Base-by-base conservation (phyloP, 2,888 invertebrate genomes). In the Allolobophora icterica region DNA sequence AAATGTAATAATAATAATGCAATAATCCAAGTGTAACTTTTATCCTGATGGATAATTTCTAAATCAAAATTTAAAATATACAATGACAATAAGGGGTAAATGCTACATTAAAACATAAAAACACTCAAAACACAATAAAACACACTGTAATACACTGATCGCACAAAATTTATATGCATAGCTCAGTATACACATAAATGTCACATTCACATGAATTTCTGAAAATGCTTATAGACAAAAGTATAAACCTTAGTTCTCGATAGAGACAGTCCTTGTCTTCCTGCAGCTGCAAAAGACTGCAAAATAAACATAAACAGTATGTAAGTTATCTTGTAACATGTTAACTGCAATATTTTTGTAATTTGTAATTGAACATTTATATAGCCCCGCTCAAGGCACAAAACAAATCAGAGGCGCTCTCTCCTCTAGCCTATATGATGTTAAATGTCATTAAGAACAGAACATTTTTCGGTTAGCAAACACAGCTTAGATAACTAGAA, bases 251-350 rank as follows among this genome's bases (percentile, higher is more conserved):
- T 42, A 92, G 90, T 42, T 92, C 89, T 30, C 83, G 87, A 89
- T 90, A 91, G 34, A 95, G 91, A 13, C 92, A 92, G 92, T 95
- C 95, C 92, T 95, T 96, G 92, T 95, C 95, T 90, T 94, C 94
- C 92, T 95, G 95, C 52, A 96, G 92, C 91, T 95, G 94, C 15
- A 95, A 91, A 89, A 94, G 94, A 92, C 95, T 95, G 93, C 84
- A 94, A 93, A 91, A 71, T 90, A 92, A 89, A 33, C n/a, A 90
- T 40, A 90, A 40, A 84, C 15, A 84, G 6, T 83, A 38, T 30
- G 30, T 42, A 38, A 3, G 24, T 84, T 1, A 71, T 83, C 83
- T 33, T n/a, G n/a, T 84, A 24, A 71, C 33, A 13, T 24, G 84
- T 90, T 5, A 19, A 52, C 13, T 42, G 42, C 1, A 42, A 42